Conservation (phyloP, 2,113 vertebrate genomes). For the Spea multiplicata region DNA sequence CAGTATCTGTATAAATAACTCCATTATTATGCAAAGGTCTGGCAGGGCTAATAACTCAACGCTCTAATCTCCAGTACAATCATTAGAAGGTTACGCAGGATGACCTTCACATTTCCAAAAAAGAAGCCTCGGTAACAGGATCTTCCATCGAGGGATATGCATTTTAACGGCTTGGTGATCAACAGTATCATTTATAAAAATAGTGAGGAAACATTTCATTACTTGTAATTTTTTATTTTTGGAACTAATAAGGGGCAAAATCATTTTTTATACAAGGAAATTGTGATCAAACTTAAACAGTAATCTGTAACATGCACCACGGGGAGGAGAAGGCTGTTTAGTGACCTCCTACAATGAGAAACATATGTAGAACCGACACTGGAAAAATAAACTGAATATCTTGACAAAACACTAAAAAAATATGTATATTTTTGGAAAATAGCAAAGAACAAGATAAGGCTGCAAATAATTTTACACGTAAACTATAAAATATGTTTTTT, state of each 20-base stretch:
- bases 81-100: too few relatives aligned
- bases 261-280: neutral
- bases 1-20: too few relatives aligned
- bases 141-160: neutral
- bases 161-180: neutral
- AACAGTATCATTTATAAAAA: constrained; percentile 27
- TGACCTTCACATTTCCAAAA: too few relatives aligned
- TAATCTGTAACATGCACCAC: constrained; percentile 25
- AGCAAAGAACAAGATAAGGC: too few relatives aligned
- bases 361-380: constrained; percentile 27
- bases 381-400: neutral
- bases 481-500: too few relatives aligned
- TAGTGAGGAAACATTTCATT: constrained; percentile 14
- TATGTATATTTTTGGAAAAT: too few relatives aligned
- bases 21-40: too few relatives aligned
- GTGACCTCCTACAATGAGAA: constrained; percentile 7
- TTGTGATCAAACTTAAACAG: too few relatives aligned
- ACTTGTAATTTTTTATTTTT: constrained; percentile 18
- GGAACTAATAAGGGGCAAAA: neutral
- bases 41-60: too few relatives aligned
- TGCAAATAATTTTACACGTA: too few relatives aligned
- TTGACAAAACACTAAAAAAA: neutral
- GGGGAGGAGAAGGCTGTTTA: neutral
- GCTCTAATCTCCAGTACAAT: too few relatives aligned
- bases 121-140: neutral